Base-by-base conservation (phyloP, 2,797 vertebrate genomes). In the Epinephelus awoara region DNA sequence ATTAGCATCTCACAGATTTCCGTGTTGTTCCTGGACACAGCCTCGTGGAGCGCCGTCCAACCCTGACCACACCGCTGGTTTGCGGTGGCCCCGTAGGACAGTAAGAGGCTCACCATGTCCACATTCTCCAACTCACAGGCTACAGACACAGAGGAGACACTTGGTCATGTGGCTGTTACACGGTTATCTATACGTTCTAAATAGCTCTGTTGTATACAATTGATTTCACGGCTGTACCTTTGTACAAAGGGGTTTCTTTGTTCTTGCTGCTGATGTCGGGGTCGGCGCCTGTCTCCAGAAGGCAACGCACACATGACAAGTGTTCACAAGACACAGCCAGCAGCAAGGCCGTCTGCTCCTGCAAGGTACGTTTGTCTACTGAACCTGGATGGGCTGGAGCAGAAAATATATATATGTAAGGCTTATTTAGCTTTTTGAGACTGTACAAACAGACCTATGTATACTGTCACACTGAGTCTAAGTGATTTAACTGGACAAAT, bases 191-290 rank as follows among this genome's bases (percentile, higher is more conserved):
- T 38, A 34, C 5, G 0, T n/a, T 57, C 11, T 8, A 19, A 67
- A 27, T 5, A 68, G 38, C 1, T 40, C 2, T 73, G 51, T 21
- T 74, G 21, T 67, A 23, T 15, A 47, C 17, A 19, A 15, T 2
- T 76, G 40, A 79, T 74, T 77, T 85, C 49, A 77, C 23, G 51
- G 95, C 93, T 94, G 78, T 79, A 98, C 98, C 98, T 97, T 97
- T 98, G 91, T 98, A 98, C 68, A 99, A 96, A 0, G 98, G 97
- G 0, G 98, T 99, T 88, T 98, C 97, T 90, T 97, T 97, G 90
- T 95, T 90, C 85, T 98, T 99, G 93, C 95, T 97, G 90, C 96
- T 94, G 91, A 99, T 99, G 86, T 99, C 98, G 0, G 98, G 97
- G 90, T 99, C 98, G 0, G 98, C 98, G 4, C 97, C 97, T 0